These are phyloP conservation scores for Matsumyia berberina DNA, from an alignment of 2,888 invertebrate species.

Conservation along the genomic window DNA sequence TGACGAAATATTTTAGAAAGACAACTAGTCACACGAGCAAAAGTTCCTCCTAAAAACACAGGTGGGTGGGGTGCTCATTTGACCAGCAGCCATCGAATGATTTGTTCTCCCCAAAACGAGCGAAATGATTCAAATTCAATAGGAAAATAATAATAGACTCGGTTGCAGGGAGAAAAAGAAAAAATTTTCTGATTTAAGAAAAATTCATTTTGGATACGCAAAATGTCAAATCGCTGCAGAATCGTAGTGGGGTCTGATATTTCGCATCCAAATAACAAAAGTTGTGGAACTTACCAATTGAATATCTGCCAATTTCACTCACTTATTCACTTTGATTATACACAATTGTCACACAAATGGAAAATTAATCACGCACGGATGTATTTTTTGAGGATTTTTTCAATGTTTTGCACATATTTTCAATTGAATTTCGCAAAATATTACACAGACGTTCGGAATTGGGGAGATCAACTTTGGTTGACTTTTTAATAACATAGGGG, in stretches of 20 bases:
- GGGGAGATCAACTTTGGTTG: conserved; percentile 54
- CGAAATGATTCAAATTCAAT: conserved; percentile 33
- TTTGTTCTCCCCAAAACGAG: conserved; percentile 14
- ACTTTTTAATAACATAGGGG: conserved; percentile 71
- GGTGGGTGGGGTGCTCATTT: conserved; percentile 72
- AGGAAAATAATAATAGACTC: conserved; percentile 14
- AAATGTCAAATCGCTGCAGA: conserved; percentile 57
- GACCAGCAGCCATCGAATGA: conserved; percentile 22
- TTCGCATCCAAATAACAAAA: conserved; percentile 52
- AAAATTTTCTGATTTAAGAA: conserved; percentile 11
- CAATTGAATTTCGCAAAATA: conserved; percentile 63
- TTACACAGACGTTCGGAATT: conserved; percentile 71
- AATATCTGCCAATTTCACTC: conserved; percentile 31
- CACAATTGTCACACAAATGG: conserved; percentile 54
- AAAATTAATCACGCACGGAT: conserved; percentile 68
- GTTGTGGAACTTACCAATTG: conserved; percentile 62
- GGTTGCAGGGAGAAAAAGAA: background rate
- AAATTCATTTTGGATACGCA: conserved; percentile 43
- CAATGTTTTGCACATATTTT: conserved; percentile 69
- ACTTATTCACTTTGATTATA: conserved; percentile 71
- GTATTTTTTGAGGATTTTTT: conserved; percentile 59
- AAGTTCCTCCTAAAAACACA: conserved; percentile 45
- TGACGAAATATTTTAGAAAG: conserved; percentile 24
- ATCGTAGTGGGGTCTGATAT: conserved; percentile 33
- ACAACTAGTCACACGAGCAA: conserved; percentile 59